phyloP scores from a whole-genome alignment of 2,113 vertebrate species.

The Oenanthe melanoleuca region DNA sequence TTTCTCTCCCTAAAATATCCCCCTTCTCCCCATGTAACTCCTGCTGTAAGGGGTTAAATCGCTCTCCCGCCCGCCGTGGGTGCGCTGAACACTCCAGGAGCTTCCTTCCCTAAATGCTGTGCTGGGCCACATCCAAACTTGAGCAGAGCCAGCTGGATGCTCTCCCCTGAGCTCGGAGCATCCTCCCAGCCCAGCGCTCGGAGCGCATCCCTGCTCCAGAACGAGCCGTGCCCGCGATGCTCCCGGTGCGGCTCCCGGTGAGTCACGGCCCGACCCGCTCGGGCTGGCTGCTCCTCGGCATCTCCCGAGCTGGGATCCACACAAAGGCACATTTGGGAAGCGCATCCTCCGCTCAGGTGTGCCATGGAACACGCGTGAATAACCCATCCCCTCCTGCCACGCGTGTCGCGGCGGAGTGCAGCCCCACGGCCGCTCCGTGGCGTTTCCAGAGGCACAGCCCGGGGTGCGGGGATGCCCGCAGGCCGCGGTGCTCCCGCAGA shows the following conservation, averaged over 20 bases:
- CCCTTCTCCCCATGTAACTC: not conserved
- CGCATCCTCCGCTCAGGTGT: accelerated
- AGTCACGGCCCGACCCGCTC: accelerated
- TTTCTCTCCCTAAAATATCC: not conserved
- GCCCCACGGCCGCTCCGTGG: not conserved
- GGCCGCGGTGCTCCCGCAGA: accelerated
- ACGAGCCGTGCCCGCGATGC: accelerated
- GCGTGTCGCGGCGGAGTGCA: accelerated
- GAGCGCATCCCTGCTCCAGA: accelerated
- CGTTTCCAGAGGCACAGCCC: accelerated
- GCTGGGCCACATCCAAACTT: not conserved
- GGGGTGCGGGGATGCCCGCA: accelerated
- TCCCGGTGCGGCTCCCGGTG: accelerated
- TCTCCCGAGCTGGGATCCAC: not conserved
- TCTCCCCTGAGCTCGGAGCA: not conserved
- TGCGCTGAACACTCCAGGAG: not conserved
- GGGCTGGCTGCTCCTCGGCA: accelerated
- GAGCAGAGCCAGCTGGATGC: not conserved
- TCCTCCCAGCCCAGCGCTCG: accelerated
- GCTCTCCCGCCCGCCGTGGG: accelerated
- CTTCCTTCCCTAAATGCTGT: not conserved
- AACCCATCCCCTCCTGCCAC: accelerated
- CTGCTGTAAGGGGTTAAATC: not conserved
- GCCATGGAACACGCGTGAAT: accelerated
- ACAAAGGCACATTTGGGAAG: accelerated